Evolutionary conservation across 2,113 vertebrate genomes (phyloP), one percentile per base, ranked within the genome.

Genomic region (Nematolebias whitei): DNA sequence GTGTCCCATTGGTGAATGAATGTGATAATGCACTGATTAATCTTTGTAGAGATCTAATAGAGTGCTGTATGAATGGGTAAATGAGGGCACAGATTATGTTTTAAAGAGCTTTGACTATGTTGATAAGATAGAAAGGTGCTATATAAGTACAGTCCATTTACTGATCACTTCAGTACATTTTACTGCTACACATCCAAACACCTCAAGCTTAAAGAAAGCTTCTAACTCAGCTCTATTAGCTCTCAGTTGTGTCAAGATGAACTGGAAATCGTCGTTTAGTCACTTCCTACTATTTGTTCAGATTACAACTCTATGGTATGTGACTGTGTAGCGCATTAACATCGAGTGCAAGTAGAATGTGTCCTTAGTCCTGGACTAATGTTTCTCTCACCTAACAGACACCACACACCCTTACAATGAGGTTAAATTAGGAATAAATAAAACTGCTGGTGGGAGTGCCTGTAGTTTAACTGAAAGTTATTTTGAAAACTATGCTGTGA

Each of bases 161-260:
- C 19, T 24, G 18, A 29, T 29, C 39, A 45, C 66, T 50, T 19
- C 64, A 13, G 14, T 41, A 49, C 20, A 18, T 47, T 56, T 26
- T 10, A 48, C 15, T 61, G n/a, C 59, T 54, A 43, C 19, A 14
- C 24, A 26, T 53, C 57, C 50, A 45, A 39, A 22, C 26, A 60
- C 29, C 29, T 10, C 48, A 40, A 22, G 18, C 41, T 49, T 20
- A 1, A 15, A 54, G 10, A 4, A 68, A 2, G n/a, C 50, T 20
- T 22, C 19, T 1, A 49, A 47, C 40, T 15, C 12, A 39, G 26
- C 18, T 60, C 19, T 26, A 22, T 41, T 41, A 23, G 23, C 16
- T 32, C 18, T 32, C 23, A 40, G 48, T 20, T 49, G 22, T 43
- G 39, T 29, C 24, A 22, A 20, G 11, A 20, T 39, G 9, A 53